A percentile compares a stretch with the other conserved stretches of the same genome.
These are phyloP conservation scores for Thalpophila matura DNA, from an alignment of 2,888 invertebrate species.

Conservation along the genomic window DNA sequence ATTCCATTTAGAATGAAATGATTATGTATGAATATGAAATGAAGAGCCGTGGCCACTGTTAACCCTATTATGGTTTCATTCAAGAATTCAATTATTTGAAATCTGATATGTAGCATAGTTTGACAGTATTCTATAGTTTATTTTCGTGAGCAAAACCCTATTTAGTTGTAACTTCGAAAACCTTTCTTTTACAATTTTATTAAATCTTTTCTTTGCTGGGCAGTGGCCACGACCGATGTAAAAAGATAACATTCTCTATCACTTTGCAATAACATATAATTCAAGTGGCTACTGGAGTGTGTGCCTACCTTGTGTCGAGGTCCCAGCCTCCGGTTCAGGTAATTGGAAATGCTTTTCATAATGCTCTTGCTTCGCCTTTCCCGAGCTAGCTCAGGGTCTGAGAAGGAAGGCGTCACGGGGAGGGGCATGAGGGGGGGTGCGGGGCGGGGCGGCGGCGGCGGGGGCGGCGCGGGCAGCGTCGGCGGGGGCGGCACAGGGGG, in stretches of 20 bases:
- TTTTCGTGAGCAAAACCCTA: neutral
- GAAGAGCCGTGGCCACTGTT: conserved; percentile 27
- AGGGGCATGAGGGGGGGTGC: conserved; percentile 75
- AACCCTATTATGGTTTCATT: neutral
- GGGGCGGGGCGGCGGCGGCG: conserved; percentile 71
- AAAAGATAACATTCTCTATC: conserved; percentile 16
- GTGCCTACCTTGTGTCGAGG: conserved; percentile 90
- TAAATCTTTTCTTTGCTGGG: no score
- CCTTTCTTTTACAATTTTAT: no score
- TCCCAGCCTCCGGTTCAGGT: conserved; percentile 94
- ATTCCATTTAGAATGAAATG: neutral
- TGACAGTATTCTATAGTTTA: neutral
- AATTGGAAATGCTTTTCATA: conserved; percentile 95
- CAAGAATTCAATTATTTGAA: neutral
- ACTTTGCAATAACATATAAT: conserved; percentile 1
- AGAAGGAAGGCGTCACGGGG: conserved; percentile 86
- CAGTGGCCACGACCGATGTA: conserved; percentile 40
- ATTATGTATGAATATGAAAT: conserved; percentile 14
- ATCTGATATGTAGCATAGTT: no score
- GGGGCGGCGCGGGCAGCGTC: conserved; percentile 59
- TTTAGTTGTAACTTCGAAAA: no score
- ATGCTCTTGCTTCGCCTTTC: conserved; percentile 94
- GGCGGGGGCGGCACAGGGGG: conserved; percentile 79
- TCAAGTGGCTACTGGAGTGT: neutral
- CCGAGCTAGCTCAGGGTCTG: conserved; percentile 90